These are phyloP conservation scores for Cochlearius cochlearius DNA, from an alignment of 2,113 vertebrate genomes.

Conservation along the genomic window DNA sequence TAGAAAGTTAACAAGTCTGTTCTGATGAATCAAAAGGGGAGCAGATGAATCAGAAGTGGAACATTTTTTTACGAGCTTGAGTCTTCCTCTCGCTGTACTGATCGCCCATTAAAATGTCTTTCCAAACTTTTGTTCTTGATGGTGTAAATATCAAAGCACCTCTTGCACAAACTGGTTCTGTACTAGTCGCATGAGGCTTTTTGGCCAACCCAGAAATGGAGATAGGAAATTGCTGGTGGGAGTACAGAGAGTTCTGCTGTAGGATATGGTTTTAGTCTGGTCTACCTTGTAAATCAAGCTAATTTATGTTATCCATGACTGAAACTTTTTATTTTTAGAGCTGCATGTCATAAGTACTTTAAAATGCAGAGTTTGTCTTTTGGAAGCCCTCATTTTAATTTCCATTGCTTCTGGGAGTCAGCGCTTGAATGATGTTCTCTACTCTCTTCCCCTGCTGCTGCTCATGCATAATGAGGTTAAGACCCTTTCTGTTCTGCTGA, in stretches of 20 bases:
- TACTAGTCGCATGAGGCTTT: not conserved
- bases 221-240: not conserved
- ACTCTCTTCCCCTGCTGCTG: not conserved
- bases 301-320: not conserved
- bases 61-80: accelerated
- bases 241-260: not conserved
- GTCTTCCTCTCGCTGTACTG: not conserved
- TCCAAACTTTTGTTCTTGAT: not conserved
- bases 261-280: not conserved
- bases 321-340: not conserved
- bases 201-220: not conserved
- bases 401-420: not conserved
- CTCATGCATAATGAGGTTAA: not conserved
- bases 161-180: not conserved
- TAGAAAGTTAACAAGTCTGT: not conserved
- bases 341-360: not conserved
- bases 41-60: not conserved
- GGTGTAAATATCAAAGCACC: not conserved
- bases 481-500: not conserved
- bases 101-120: not conserved
- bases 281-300: not conserved
- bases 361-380: not conserved
- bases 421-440: not conserved
- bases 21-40: not conserved
- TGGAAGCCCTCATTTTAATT: not conserved